Evolutionary conservation across 2,797 vertebrate species (phyloP), one percentile per base, ranked within the genome.

Genomic region (Hyperoplus immaculatus): DNA sequence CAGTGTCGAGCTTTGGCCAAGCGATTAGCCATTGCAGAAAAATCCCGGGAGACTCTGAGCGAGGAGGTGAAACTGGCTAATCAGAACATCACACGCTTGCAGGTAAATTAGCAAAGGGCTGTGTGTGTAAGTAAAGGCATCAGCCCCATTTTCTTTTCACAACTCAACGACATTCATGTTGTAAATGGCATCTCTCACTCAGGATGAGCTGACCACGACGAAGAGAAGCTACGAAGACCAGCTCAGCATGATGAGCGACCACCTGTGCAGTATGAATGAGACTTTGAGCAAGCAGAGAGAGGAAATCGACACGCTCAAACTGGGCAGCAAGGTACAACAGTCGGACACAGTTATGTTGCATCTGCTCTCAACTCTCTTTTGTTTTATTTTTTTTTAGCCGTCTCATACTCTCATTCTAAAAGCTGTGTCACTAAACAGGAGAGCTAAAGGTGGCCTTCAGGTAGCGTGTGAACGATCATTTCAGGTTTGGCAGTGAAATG

Each of bases 241-340:
- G 93, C 89, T 99, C 60, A 99, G 98, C 81, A 99, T 98, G 98
- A 99, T 99, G 98, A 99, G 98, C 16, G 98, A 99, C 89, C 98
- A 99, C 82, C 95, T 99, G 80, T 99, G 98, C 83, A 98, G 96
- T 62, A 98, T 99, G 97, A 99, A 98, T 0, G 98, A 99, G 95
- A 99, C 97, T 0, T 89, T 99, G 86, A 98, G 97, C 67, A 99
- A 98, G 81, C 98, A 99, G 92, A 96, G 97, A 53, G 98, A 99
- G 77, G 97, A 99, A 92, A 99, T 99, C 1, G 98, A 99, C 92
- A 97, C 96, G 0, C 95, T 99, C 1, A 99, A 98, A 93, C 95
- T 99, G 92, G 85, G 95, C 78, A 95, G 84, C 92, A 99, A 98
- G 97, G 98, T 99, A 89, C 11, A 13, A 0, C 13, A 9, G n/a